Evolutionary conservation across 2,113 vertebrate genomes (phyloP).

Genomic region (Columbina picui): DNA sequence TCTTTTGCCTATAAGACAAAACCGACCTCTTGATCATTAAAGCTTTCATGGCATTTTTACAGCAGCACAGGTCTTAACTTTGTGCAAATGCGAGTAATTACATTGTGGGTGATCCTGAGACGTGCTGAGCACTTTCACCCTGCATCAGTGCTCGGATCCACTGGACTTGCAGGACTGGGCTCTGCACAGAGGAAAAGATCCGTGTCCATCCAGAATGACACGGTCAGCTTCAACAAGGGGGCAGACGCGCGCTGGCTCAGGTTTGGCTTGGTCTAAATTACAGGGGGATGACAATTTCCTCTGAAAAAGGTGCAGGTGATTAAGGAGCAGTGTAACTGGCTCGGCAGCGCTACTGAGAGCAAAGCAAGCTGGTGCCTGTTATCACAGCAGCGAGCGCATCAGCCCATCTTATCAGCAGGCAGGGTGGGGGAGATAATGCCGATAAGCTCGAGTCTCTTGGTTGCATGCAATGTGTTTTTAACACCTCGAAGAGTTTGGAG

Average conservation of each 20-base stretch:
- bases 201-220: rapidly evolving
- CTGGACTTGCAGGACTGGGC: rapidly evolving
- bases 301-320: neutral
- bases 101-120: neutral
- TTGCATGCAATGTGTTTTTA: neutral
- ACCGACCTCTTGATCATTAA: neutral
- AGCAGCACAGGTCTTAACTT: neutral
- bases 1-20: neutral
- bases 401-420: neutral
- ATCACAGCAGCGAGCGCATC: neutral
- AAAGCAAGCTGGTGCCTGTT: neutral
- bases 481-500: neutral
- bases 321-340: neutral
- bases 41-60: neutral
- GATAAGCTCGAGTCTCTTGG: neutral
- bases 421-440: neutral
- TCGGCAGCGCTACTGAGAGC: neutral
- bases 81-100: neutral
- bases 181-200: no score
- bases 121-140: neutral
- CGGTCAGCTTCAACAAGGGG: rapidly evolving
- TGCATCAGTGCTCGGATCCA: rapidly evolving
- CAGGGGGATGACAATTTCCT: rapidly evolving
- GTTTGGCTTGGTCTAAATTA: neutral
- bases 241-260: rapidly evolving